Conservation (phyloP, 2,888 invertebrate species). For the Agrotis exclamationis region DNA sequence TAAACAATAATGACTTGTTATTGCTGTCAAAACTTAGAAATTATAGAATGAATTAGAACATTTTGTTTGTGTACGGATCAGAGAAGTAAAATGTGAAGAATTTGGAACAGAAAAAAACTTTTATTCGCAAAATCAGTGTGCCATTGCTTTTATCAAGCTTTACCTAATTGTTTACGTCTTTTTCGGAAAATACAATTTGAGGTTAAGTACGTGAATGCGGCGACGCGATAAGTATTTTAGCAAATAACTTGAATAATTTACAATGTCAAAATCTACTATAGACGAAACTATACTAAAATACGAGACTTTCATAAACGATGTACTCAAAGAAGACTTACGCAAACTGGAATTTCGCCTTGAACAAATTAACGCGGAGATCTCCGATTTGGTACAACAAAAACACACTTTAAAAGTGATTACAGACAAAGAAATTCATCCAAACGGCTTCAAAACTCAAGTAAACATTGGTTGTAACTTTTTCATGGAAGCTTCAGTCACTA, state of each 20-base stretch:
- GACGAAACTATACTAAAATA: constrained; percentile 84
- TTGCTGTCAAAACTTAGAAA: constrained; percentile 20
- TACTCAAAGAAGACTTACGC: constrained; percentile 93
- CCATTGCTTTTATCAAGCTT: not conserved
- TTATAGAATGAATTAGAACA: not conserved
- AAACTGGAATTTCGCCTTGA: constrained; percentile 91
- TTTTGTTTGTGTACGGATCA: not conserved
- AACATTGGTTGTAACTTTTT: constrained; percentile 97
- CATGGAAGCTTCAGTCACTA: constrained; percentile 94
- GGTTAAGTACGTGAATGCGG: constrained; percentile 44
- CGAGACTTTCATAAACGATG: constrained; percentile 95
- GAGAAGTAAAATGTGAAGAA: not conserved
- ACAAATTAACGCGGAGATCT: constrained; percentile 92
- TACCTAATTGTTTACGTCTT: not conserved
- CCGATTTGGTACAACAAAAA: constrained; percentile 94
- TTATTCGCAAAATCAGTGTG: not conserved
- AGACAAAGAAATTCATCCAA: constrained; percentile 88
- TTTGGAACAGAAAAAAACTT: not conserved
- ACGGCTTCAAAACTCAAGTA: constrained; percentile 89
- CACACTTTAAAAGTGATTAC: constrained; percentile 93
- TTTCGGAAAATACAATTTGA: constrained; percentile 10
- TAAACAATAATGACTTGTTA: constrained; percentile 3
- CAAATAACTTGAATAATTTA: not conserved
- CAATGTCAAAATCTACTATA: constrained; percentile 74
- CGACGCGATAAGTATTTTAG: not conserved